phyloP scores from a whole-genome alignment of 2,113 vertebrate genomes.

The Otocyon megalotis region DNA sequence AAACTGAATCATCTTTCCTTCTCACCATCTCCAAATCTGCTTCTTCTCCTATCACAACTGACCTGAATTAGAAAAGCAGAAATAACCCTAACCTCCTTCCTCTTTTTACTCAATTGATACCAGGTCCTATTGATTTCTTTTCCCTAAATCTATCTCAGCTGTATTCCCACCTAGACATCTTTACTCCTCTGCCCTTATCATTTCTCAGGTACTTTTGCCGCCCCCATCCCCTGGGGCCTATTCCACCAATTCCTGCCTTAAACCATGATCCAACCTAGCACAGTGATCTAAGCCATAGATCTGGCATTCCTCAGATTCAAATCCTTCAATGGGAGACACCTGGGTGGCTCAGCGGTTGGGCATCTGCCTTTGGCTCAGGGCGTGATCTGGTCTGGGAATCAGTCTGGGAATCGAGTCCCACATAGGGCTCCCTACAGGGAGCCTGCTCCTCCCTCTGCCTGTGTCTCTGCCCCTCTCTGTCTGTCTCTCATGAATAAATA shows the following conservation, averaged over 20 bases:
- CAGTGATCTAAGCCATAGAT: conserved; percentile 45
- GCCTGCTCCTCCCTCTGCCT: no score
- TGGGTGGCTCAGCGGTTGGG: no score
- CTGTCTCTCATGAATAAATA: no score
- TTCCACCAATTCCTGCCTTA: neutral
- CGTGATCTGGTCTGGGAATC: no score
- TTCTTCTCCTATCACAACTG: conserved; percentile 2
- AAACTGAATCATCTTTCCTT: neutral
- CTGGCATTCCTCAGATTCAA: neutral
- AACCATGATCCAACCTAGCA: neutral
- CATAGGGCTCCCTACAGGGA: no score
- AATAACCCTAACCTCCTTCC: neutral
- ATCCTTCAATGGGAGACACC: neutral
- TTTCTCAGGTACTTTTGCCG: conserved; percentile 4
- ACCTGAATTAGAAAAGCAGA: conserved; percentile 15
- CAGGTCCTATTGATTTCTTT: conserved; percentile 13
- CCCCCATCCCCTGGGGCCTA: neutral
- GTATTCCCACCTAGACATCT: neutral
- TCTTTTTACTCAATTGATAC: neutral
- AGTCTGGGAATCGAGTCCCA: no score
- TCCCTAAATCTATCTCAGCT: conserved; percentile 10
- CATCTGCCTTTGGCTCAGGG: no score
- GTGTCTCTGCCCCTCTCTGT: no score
- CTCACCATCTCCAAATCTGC: neutral
- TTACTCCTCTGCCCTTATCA: neutral